phyloP scores from a whole-genome alignment of 2,113 vertebrate species.

The Triplophysa rosa region DNA sequence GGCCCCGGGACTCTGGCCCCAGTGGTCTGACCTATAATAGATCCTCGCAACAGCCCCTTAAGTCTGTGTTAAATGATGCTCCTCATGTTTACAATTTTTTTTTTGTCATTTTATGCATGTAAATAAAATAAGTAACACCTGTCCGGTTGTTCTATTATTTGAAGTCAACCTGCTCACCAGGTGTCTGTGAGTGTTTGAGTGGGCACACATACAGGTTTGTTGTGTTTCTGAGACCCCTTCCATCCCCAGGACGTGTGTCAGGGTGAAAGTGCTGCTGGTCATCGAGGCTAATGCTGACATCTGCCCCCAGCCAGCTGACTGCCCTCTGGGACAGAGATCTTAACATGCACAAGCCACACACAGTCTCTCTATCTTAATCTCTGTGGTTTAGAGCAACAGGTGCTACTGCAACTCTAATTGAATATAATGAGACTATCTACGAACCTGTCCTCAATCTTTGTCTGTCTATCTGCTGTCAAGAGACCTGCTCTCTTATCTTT shows the following conservation, averaged over 20 bases:
- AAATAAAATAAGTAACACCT: conserved; percentile 19
- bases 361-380: conserved; percentile 6
- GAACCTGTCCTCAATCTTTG: not conserved
- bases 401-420: conserved; percentile 19
- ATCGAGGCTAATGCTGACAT: conserved; percentile 59
- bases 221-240: not conserved
- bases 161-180: conserved; percentile 16
- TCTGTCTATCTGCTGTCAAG: not conserved
- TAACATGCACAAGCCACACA: conserved; percentile 35
- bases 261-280: conserved; percentile 51
- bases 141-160: not conserved
- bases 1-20: no score
- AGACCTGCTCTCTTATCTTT: not conserved
- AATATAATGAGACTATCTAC: conserved; percentile 21
- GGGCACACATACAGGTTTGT: conserved; percentile 13
- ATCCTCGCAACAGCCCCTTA: not conserved
- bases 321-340: conserved; percentile 23
- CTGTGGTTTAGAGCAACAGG: conserved; percentile 32
- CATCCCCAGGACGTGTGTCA: conserved; percentile 37
- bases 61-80: not conserved
- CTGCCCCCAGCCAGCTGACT: conserved; percentile 44
- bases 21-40: no score
- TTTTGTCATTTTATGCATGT: not conserved
- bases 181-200: conserved; percentile 20
- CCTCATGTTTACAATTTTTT: not conserved